Evolutionary conservation across 2,888 invertebrate species (phyloP).

Genomic region (Hirtodrosophila duncani): DNA sequence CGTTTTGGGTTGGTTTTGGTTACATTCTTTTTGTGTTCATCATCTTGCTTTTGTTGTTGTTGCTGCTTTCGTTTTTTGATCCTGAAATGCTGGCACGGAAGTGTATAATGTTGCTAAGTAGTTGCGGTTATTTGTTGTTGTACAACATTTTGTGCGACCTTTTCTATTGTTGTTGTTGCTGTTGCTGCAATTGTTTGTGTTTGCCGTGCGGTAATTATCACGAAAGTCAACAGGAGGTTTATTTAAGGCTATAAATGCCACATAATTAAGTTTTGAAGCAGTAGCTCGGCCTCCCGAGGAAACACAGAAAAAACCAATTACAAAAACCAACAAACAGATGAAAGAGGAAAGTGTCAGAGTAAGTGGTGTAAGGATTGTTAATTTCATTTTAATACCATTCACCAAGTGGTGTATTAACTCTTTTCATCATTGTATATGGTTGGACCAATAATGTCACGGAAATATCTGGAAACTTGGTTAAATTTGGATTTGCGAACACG

Average conservation of each 20-base stretch:
- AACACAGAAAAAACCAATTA: too few relatives aligned
- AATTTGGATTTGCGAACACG: too few relatives aligned
- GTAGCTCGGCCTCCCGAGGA: too few relatives aligned
- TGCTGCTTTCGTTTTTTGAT: conserved; percentile 10
- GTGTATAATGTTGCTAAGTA: conserved; percentile 72
- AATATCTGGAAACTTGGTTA: too few relatives aligned
- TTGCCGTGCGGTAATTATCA: conserved; percentile 54
- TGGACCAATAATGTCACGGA: too few relatives aligned
- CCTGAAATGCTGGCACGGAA: conserved; percentile 64
- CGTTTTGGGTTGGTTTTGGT: conserved; percentile 51
- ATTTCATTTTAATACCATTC: too few relatives aligned
- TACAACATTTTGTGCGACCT: conserved; percentile 25
- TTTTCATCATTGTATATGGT: too few relatives aligned
- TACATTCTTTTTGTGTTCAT: conserved; percentile 8
- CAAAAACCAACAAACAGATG: not conserved
- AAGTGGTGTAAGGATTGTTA: too few relatives aligned
- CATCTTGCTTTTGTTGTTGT: not conserved
- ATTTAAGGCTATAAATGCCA: conserved; percentile 60
- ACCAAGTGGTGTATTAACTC: too few relatives aligned
- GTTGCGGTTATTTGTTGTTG: conserved; percentile 59
- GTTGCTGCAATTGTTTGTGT: conserved; percentile 31
- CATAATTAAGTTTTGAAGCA: conserved; percentile 58
- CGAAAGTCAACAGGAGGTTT: conserved; percentile 71
- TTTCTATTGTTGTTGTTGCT: conserved; percentile 6
- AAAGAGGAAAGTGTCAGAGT: conserved; percentile 4